A percentile compares a stretch with the other conserved stretches of the same genome.
These are phyloP conservation scores for Gavialis gangeticus DNA, from an alignment of 2,113 vertebrate species.

Conservation along the genomic window DNA sequence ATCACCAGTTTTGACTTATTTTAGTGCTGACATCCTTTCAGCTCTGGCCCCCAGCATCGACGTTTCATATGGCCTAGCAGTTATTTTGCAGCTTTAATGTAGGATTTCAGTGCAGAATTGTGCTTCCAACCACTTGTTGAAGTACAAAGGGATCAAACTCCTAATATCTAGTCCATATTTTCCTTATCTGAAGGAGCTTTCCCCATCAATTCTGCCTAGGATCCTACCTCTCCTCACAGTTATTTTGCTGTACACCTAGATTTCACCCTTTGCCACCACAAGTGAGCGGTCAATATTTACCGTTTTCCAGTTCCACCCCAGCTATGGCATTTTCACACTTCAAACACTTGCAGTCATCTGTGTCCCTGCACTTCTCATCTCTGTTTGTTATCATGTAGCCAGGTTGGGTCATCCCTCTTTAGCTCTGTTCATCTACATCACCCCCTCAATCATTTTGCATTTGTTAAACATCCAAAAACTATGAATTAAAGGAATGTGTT, in stretches of 20 bases:
- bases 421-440: background rate
- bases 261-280: background rate
- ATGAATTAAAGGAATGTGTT: no score
- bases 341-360: background rate
- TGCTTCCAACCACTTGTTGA: background rate
- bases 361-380: background rate
- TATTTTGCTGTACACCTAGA: background rate
- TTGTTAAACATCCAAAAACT: background rate
- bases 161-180: accelerated
- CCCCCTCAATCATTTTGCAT: background rate
- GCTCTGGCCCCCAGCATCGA: no score
- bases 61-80: background rate
- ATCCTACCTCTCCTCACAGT: accelerated
- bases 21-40: no score
- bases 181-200: background rate
- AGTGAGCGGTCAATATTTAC: accelerated
- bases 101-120: accelerated
- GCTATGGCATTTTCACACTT: background rate
- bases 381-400: background rate
- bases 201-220: accelerated
- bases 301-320: background rate
- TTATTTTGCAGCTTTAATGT: background rate
- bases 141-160: background rate
- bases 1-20: no score
- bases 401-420: background rate